phyloP scores from a whole-genome alignment of 2,113 vertebrate genomes.

The Cephalopholis sonnerati region DNA sequence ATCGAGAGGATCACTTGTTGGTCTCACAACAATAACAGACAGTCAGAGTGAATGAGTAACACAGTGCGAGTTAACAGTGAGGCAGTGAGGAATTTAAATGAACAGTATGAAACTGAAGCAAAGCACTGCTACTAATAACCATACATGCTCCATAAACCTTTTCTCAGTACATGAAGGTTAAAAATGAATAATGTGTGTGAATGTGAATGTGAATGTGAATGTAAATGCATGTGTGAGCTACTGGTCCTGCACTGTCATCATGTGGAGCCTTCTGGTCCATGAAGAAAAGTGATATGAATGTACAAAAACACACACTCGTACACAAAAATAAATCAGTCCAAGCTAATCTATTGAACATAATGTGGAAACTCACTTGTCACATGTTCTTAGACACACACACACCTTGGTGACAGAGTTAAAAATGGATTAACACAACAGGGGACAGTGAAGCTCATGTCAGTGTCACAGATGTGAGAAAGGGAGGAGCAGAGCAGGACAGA shows the following conservation, averaged over 20 bases:
- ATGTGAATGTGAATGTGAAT: no score
- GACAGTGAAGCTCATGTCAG: not conserved
- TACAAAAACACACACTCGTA: not conserved
- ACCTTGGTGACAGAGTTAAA: slow-evolving; percentile 23
- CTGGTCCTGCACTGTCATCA: not conserved
- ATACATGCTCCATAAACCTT: not conserved
- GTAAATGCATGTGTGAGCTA: no score
- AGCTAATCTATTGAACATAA: not conserved
- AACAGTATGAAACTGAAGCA: not conserved
- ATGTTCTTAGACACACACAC: not conserved
- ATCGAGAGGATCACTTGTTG: not conserved
- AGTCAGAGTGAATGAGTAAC: not conserved
- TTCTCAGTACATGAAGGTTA: not conserved
- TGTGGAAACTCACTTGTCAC: not conserved
- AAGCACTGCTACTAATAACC: not conserved
- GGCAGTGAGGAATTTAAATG: not conserved
- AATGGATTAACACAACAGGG: not conserved
- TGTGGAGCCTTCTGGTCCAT: not conserved
- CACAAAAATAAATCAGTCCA: not conserved
- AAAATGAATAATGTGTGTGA: not conserved
- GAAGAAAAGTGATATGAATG: not conserved
- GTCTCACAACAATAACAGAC: not conserved
- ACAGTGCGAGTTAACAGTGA: no score
- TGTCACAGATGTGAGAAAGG: slow-evolving; percentile 12
- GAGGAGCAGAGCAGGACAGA: not conserved